These are phyloP conservation scores for Idris sp. DNA, from an alignment of 1,140 invertebrate genomes.

Conservation along the genomic window DNA sequence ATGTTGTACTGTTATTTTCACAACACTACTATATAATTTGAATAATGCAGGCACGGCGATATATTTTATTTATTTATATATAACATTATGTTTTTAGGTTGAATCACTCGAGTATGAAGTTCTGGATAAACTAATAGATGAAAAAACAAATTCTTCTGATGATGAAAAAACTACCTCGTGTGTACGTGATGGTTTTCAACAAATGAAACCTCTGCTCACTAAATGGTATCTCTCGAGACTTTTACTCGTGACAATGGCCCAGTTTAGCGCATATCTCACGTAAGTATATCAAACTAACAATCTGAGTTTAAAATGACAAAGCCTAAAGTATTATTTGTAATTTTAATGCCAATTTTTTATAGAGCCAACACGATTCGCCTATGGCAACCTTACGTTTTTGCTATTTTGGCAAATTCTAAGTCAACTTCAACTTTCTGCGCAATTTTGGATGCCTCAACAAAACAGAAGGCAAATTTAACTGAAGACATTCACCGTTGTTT, in stretches of 20 bases:
- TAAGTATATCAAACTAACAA: too few relatives aligned
- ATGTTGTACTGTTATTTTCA: too few relatives aligned
- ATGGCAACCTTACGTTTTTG: slow-evolving; percentile 83
- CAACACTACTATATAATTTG: too few relatives aligned
- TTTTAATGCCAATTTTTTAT: slow-evolving; percentile 64
- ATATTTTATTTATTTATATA: not conserved
- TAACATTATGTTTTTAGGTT: slow-evolving; percentile 48
- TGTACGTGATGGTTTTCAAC: slow-evolving; percentile 68
- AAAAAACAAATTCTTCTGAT: not conserved
- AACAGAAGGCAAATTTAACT: slow-evolving; percentile 2
- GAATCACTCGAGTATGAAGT: slow-evolving; percentile 72
- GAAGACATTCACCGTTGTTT: slow-evolving; percentile 4
- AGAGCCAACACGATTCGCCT: slow-evolving; percentile 75
- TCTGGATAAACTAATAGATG: slow-evolving; percentile 12
- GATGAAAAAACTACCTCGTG: slow-evolving; percentile 4
- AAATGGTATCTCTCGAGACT: slow-evolving; percentile 72
- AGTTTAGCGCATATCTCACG: slow-evolving; percentile 77
- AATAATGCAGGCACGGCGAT: too few relatives aligned
- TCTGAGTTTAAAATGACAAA: too few relatives aligned
- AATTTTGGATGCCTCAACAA: slow-evolving; percentile 65
- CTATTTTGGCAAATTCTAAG: slow-evolving; percentile 72
- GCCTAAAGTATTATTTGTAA: too few relatives aligned
- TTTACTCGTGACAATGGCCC: slow-evolving; percentile 73
- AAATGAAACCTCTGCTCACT: slow-evolving; percentile 76
- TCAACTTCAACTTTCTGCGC: slow-evolving; percentile 72